A percentile compares a stretch with the other conserved stretches of the same genome.
Conservation (phyloP, 2,888 invertebrate species). For the Synergus umbraculus region DNA sequence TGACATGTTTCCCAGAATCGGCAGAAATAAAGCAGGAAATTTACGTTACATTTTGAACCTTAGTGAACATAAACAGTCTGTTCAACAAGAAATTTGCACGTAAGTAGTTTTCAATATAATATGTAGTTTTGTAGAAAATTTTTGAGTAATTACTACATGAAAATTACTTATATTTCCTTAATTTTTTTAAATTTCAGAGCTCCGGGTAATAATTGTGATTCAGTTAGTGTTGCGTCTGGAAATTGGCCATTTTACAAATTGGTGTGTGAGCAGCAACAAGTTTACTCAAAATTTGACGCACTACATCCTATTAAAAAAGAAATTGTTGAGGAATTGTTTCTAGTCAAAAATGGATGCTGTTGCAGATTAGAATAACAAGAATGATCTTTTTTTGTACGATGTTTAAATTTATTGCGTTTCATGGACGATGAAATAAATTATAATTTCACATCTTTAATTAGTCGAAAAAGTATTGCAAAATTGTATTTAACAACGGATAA, state of each 20-base stretch:
- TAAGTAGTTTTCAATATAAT: neutral
- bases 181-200: neutral
- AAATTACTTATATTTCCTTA: neutral
- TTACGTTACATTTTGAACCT: neutral
- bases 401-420: no score
- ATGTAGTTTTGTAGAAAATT: no score
- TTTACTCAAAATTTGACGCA: neutral
- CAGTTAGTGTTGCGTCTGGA: neutral
- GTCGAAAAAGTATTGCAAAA: no score
- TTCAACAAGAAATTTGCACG: neutral
- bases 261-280: neutral
- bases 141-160: neutral
- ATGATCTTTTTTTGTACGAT: no score
- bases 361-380: neutral
- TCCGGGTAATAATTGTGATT: neutral
- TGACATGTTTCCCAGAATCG: neutral
- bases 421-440: no score
- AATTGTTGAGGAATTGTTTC: neutral
- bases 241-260: neutral
- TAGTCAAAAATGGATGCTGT: neutral
- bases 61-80: neutral
- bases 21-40: neutral
- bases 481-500: no score
- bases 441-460: no score
- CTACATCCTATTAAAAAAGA: neutral